phyloP scores from a whole-genome alignment of 2,797 vertebrate species.

The Cynopterus sphinx region DNA sequence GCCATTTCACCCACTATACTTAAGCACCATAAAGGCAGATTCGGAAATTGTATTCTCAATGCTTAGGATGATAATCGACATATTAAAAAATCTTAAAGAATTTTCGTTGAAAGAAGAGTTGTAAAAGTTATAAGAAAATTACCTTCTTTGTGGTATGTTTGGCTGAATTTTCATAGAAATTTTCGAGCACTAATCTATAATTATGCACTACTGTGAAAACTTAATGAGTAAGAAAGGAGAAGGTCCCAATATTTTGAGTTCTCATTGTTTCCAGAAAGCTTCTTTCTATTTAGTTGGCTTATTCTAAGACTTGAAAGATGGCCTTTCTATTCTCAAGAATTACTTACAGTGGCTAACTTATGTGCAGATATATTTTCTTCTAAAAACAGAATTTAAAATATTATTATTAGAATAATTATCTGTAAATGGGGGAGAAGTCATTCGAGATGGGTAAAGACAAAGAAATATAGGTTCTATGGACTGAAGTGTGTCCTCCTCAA shows the following conservation, averaged over 20 bases:
- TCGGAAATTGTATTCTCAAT: not conserved
- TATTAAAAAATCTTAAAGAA: not conserved
- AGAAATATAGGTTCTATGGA: not conserved
- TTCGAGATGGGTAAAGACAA: not conserved
- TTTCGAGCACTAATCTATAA: not conserved
- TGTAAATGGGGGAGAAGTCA: not conserved
- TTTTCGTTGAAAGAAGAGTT: slow-evolving; percentile 2
- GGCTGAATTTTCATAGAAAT: not conserved
- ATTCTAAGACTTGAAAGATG: not conserved
- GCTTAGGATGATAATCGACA: not conserved
- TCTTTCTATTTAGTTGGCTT: not conserved
- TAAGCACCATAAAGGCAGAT: not conserved
- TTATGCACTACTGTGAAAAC: not conserved
- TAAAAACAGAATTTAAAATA: slow-evolving; percentile 11
- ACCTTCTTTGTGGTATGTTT: not conserved
- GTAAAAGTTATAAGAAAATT: not conserved
- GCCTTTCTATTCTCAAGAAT: not conserved
- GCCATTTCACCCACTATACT: not conserved
- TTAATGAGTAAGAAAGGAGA: not conserved
- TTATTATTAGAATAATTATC: not conserved
- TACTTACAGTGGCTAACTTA: not conserved
- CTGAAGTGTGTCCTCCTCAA: not conserved
- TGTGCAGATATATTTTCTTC: not conserved
- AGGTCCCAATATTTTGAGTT: not conserved
- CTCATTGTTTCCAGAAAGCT: not conserved